Percentiles rank a stretch among this genome's conserved stretches.
Evolutionary conservation across 2,888 invertebrate species (phyloP).

Genomic region (Phania funesta): DNA sequence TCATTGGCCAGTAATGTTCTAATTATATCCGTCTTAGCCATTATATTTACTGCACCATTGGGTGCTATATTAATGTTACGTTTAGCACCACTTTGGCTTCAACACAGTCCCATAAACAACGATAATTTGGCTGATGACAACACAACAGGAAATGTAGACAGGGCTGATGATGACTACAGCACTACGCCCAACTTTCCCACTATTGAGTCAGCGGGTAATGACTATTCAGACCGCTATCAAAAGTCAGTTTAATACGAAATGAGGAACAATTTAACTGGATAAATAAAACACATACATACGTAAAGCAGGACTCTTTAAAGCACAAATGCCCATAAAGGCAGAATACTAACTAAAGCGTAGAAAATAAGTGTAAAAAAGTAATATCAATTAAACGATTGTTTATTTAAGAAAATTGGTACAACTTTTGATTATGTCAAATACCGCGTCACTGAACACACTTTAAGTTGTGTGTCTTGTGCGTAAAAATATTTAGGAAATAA

Average conservation of each 20-base stretch:
- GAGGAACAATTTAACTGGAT: not conserved
- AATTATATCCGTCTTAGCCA: constrained; percentile 82
- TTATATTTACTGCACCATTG: constrained; percentile 82
- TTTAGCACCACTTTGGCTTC: constrained; percentile 78
- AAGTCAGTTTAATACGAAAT: constrained; percentile 51
- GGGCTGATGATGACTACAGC: not conserved
- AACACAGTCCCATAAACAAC: constrained; percentile 67
- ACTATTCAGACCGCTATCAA: constrained; percentile 61
- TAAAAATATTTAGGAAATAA: too few species aligned
- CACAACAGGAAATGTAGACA: not conserved
- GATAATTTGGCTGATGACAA: constrained; percentile 15
- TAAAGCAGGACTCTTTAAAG: too few species aligned
- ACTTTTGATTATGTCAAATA: too few species aligned
- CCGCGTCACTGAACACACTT: too few species aligned
- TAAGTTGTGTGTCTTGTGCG: too few species aligned
- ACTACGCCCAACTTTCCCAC: constrained; percentile 34
- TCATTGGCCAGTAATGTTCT: constrained; percentile 81
- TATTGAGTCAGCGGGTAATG: constrained; percentile 47
- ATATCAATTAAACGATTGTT: too few species aligned
- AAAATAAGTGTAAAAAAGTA: too few species aligned
- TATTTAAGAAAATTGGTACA: too few species aligned
- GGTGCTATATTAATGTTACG: constrained; percentile 81
- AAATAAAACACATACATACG: too few species aligned
- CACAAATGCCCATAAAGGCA: too few species aligned
- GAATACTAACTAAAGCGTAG: too few species aligned